Base-by-base conservation (phyloP, 2,888 invertebrate genomes). In the Amiota minor region DNA sequence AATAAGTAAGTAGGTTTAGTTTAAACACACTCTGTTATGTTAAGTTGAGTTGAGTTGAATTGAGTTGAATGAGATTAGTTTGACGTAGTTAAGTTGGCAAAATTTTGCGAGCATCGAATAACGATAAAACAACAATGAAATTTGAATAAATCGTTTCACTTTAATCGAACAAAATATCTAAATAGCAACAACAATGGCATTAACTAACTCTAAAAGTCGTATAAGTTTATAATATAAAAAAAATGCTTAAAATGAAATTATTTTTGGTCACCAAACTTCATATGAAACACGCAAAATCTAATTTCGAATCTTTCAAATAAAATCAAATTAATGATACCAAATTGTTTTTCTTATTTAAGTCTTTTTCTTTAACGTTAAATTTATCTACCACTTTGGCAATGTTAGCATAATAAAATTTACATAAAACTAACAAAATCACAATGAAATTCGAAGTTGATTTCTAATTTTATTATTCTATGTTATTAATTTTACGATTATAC, bases 241-340 rank as follows among this genome's bases (percentile, higher is more conserved):
- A 64, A 12, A 49, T 14, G 47, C 18, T 67, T 67, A n/a, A 53
- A 53, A n/a, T n/a, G 53, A 53, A 35, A 77, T 82, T 76, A 82
- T 85, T 85, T 82, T 85, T 35, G 35, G 35, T 83, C 78, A 80
- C 76, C 79, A 77, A 77, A 80, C 79, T 79, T 82, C 79, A 83
- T 83, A 35, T 82, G 79, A 76, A 72, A 65, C 65, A 50, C 20
- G 53, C 76, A 71, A 78, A 77, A 77, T 75, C 77, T 73, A 65
- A 75, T 81, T 81, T 85, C 77, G 74, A 75, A 68, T 50, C 67
- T 53, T 68, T 68, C 9, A 50, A 61, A 35, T 6, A 35, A 35
- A 2, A 35, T 62, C 50, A 20, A 69, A 64, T 11, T 35, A 16
- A 20, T 59, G 59, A 18, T 18, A 11, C 20, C n/a, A n/a, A 61